Base-by-base conservation (phyloP, 2,888 invertebrate genomes). In the Nebria brevicollis region DNA sequence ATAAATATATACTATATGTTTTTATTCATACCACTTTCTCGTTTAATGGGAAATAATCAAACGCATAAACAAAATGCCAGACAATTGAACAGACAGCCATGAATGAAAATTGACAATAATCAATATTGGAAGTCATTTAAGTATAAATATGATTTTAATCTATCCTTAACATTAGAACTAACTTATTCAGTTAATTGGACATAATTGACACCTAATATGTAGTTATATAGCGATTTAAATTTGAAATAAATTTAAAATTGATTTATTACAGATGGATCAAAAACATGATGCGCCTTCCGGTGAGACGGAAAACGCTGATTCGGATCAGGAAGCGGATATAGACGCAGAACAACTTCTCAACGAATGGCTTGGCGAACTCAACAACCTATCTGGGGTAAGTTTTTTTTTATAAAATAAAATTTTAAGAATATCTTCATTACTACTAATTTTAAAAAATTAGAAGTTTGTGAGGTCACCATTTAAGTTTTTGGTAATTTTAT, bases 281-380 rank as follows among this genome's bases (percentile, higher is more conserved):
- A 87, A 84, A 89, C 87, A 91, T 85, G 91, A 90, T 82, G 90
- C 90, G 85, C 90, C 90, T 81, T 66, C 83, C 75, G 75, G 66
- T 75, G 82, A 78, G 82, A 83, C 77, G 86, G 89, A 88, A 84
- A 88, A 88, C 82, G 88, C 90, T 54, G 92, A 91, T 84, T 91
- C 91, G 85, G 92, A 93, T 88, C 92, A 93, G 86, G 92, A 92
- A 88, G 90, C 92, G 84, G 94, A 94, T 85, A 91, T 91, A 84
- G 94, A 94, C 90, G 94, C 95, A 25, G 94, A 94, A 87, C 93
- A 94, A 85, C 91, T 95, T 84, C 92, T 95, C 85, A 94, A 95
- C 90, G 94, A 94, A 87, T 95, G 94, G 94, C 91, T 95, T 11
- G 95, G 94, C 83, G 95, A 95, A 88, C 91, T 95, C 85, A 94